Conservation (phyloP, 1,140 invertebrate genomes). For the Heliconius hermathena region DNA sequence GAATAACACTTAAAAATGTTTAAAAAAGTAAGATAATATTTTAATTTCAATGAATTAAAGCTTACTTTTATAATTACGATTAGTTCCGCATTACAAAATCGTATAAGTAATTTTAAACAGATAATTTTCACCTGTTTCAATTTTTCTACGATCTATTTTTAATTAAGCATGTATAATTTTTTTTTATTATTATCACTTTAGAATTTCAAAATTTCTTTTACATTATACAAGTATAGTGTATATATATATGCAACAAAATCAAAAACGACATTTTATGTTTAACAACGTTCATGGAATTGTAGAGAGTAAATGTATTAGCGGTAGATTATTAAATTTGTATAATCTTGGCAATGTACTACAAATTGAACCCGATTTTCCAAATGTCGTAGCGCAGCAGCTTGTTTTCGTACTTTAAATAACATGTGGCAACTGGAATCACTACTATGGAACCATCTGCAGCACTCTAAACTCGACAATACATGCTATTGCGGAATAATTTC, state of each 20-base stretch:
- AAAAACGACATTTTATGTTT: neutral
- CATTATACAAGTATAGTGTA: neutral
- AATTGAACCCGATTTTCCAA: slow-evolving; percentile 33
- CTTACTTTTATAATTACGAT: neutral
- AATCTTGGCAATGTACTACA: slow-evolving; percentile 4
- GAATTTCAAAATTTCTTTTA: no score
- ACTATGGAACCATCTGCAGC: slow-evolving; percentile 26
- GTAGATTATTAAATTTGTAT: neutral
- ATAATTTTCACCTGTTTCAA: no score
- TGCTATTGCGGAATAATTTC: neutral
- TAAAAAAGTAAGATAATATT: neutral
- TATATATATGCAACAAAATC: neutral
- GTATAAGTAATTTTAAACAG: no score
- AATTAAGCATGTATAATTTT: no score
- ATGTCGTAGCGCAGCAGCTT: slow-evolving; percentile 5
- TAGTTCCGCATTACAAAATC: neutral
- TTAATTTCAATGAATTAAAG: neutral
- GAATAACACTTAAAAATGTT: no score
- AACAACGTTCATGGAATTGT: neutral
- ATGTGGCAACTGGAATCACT: slow-evolving; percentile 23
- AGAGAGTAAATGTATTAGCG: neutral
- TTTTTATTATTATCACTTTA: no score
- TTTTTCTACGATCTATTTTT: no score
- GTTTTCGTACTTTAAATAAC: slow-evolving; percentile 29
- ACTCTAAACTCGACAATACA: slow-evolving; percentile 16